Base-by-base conservation (phyloP, 2,888 invertebrate species). In the Rhamphomyia laevipes region DNA sequence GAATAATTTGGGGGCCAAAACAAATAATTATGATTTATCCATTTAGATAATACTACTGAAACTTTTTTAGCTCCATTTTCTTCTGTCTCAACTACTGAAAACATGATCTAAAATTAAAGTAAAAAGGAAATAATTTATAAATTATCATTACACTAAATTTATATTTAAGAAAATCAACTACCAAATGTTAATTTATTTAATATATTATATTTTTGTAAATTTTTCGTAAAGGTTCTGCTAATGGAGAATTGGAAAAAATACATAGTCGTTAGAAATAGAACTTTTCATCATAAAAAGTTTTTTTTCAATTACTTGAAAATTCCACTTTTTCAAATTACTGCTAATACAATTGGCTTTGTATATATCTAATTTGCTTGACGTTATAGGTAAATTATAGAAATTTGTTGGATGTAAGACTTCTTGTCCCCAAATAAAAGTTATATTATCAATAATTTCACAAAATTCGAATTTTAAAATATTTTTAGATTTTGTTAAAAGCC, bases 21-120 rank as follows among this genome's bases (percentile, higher is more conserved):
- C 18, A 45, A 17, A 35, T 37, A 23, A 45, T 23, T n/a, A 10
- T 23, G 21, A 37, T 35, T 23, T 15, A 45, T 45, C 37, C 45
- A 45, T 35, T 45, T 45, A 10, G 45, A 27, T 18, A 33, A 35
- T 11, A 45, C 37, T 6, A 45, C 45, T 17, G 45, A 45, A 21
- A 45, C 45, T 21, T 45, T 35, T 45, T 21, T 45, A 6, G 18
- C 11, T 13, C 23, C 21, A 9, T 27, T 11, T 15, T 45, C 35
- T 35, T 10, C 13, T 15, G 45, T 45, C 13, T 45, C 37, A 15
- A 23, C 35, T n/a, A 37, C 21, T 16, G 45, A 35, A 21, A 35
- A 45, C 35, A 35, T 37, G 2, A 6, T 15, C n/a, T 37, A 37
- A 37, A 37, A 9, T 37, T 4, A 27, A 27, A 27, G 23, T 7